phyloP scores from a whole-genome alignment of 2,797 vertebrate genomes.

The Mallotus villosus region DNA sequence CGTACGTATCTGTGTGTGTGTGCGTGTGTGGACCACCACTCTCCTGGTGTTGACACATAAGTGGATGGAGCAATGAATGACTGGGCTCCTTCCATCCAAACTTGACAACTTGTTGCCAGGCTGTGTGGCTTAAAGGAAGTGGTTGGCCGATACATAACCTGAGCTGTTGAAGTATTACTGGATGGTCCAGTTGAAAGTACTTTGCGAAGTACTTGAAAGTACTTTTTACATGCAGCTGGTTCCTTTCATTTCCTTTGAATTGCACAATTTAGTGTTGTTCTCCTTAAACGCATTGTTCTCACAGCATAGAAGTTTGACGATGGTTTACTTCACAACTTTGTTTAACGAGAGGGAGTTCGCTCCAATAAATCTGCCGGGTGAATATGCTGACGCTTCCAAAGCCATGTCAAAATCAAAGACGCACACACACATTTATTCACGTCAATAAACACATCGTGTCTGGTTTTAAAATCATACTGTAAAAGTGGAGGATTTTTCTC shows the following conservation, averaged over 20 bases:
- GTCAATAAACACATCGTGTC: not conserved
- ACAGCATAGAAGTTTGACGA: too few relatives aligned
- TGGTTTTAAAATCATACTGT: constrained; percentile 24
- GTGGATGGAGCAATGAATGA: constrained; percentile 39
- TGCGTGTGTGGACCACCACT: constrained; percentile 4
- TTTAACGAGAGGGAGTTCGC: too few relatives aligned
- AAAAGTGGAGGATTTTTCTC: constrained; percentile 23
- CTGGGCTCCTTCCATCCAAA: constrained; percentile 62
- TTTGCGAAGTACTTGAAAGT: too few relatives aligned
- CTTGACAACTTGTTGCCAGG: constrained; percentile 56
- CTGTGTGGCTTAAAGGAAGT: constrained; percentile 49
- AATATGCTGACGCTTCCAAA: too few relatives aligned
- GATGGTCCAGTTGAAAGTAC: constrained; percentile 12
- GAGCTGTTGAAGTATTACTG: constrained; percentile 42
- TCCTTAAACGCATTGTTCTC: too few relatives aligned
- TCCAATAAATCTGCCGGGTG: too few relatives aligned
- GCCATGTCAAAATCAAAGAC: not conserved
- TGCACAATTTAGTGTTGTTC: too few relatives aligned
- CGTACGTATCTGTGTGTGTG: not conserved
- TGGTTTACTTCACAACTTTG: too few relatives aligned
- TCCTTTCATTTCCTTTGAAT: too few relatives aligned
- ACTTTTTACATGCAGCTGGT: too few relatives aligned
- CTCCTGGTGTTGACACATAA: constrained; percentile 51
- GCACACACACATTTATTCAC: not conserved
- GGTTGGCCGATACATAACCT: constrained; percentile 34